These are phyloP conservation scores for Malurus melanocephalus DNA, from an alignment of 2,113 vertebrate genomes.

Conservation along the genomic window DNA sequence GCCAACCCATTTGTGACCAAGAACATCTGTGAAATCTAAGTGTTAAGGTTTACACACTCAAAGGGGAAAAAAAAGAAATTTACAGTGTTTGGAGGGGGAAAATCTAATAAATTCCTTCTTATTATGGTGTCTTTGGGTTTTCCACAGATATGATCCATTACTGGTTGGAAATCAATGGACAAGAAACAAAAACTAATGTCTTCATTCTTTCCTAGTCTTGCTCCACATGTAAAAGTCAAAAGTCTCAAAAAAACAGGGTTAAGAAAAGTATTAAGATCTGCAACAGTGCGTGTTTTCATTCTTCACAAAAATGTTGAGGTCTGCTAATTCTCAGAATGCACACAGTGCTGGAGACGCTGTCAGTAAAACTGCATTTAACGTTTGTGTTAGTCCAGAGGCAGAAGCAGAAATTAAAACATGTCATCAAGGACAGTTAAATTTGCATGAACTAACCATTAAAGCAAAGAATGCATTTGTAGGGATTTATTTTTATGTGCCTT, in stretches of 20 bases:
- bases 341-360: not conserved
- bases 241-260: not conserved
- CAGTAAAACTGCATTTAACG: not conserved
- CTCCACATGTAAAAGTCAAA: not conserved
- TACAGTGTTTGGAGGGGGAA: not conserved
- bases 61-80: rapidly evolving
- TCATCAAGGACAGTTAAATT: conserved; percentile 24
- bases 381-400: conserved; percentile 12
- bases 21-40: not conserved
- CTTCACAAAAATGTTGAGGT: not conserved
- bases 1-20: not conserved
- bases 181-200: not conserved
- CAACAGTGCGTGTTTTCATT: not conserved
- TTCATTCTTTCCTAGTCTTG: not conserved
- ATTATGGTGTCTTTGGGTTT: not conserved
- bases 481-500: conserved; percentile 39
- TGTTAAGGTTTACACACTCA: not conserved
- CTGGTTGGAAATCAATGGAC: not conserved
- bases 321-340: not conserved
- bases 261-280: not conserved
- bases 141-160: not conserved
- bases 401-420: conserved; percentile 38
- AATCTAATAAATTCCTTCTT: not conserved
- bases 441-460: conserved; percentile 55
- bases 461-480: conserved; percentile 4